Evolutionary conservation across 2,113 vertebrate genomes (phyloP).

Genomic region (Rattus norvegicus): DNA sequence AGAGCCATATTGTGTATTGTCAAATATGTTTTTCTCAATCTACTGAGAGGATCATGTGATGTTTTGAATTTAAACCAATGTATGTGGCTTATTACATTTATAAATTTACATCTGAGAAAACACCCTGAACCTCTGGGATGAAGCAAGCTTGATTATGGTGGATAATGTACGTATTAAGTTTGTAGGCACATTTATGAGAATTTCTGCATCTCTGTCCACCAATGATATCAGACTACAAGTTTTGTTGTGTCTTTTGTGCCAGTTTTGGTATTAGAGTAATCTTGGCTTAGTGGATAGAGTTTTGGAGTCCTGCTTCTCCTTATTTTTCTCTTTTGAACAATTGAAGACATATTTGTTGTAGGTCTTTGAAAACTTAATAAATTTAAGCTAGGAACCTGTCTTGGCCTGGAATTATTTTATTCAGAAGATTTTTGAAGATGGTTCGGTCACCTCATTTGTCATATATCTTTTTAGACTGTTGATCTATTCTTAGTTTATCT

Average conservation of each 20-base stretch:
- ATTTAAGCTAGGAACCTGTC: not conserved
- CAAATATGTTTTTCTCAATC: not conserved
- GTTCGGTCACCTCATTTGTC: not conserved
- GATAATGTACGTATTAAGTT: not conserved
- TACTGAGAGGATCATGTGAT: not conserved
- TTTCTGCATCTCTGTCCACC: not conserved
- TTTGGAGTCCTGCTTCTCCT: not conserved
- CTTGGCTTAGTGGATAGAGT: not conserved
- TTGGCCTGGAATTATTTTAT: not conserved
- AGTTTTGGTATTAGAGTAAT: not conserved
- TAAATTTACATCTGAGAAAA: not conserved
- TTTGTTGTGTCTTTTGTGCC: not conserved
- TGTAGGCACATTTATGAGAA: not conserved
- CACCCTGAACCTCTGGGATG: not conserved
- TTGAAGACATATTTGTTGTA: not conserved
- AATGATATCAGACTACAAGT: not conserved
- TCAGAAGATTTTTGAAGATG: not conserved
- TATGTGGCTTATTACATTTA: not conserved
- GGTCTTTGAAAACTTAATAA: not conserved
- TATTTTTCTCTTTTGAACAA: not conserved
- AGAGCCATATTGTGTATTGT: not conserved
- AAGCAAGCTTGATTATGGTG: not conserved
- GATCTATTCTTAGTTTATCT: not conserved
- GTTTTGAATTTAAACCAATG: not conserved
- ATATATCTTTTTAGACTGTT: not conserved